Conservation (phyloP, 2,113 vertebrate genomes). For the Chionis minor region DNA sequence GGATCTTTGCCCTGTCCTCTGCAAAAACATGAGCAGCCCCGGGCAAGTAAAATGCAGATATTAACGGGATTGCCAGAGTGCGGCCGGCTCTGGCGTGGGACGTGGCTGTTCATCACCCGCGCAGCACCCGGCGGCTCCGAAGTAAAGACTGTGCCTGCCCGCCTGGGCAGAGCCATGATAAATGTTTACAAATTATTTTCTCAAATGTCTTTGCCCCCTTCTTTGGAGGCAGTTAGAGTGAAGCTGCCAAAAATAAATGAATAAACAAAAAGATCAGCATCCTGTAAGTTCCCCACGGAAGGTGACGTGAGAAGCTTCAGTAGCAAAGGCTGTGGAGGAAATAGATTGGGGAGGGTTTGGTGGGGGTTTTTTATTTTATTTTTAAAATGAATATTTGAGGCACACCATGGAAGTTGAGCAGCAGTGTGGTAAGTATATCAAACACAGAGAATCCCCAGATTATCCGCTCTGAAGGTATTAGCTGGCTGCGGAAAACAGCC, state of each 20-base stretch:
- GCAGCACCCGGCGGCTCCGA: background rate
- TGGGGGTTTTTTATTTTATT: background rate
- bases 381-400: slow-evolving; percentile 42
- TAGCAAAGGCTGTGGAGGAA: background rate
- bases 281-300: background rate
- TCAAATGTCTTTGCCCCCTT: background rate
- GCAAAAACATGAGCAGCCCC: background rate
- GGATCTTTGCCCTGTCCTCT: background rate
- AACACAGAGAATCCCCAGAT: slow-evolving; percentile 45
- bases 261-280: slow-evolving; percentile 36
- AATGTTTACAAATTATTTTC: background rate
- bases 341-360: background rate
- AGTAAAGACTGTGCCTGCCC: background rate
- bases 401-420: background rate
- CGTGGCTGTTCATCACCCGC: background rate
- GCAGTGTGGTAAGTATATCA: slow-evolving; percentile 19
- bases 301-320: background rate
- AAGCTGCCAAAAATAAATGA: slow-evolving; percentile 22
- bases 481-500: background rate
- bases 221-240: slow-evolving; percentile 4
- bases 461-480: slow-evolving; percentile 20
- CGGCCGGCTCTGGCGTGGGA: background rate
- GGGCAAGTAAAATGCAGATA: background rate
- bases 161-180: background rate
- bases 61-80: background rate